Percentiles rank a stretch among this genome's conserved stretches.
Evolutionary conservation across 2,797 vertebrate genomes (phyloP).

Genomic region (Rhyacichthys aspro): DNA sequence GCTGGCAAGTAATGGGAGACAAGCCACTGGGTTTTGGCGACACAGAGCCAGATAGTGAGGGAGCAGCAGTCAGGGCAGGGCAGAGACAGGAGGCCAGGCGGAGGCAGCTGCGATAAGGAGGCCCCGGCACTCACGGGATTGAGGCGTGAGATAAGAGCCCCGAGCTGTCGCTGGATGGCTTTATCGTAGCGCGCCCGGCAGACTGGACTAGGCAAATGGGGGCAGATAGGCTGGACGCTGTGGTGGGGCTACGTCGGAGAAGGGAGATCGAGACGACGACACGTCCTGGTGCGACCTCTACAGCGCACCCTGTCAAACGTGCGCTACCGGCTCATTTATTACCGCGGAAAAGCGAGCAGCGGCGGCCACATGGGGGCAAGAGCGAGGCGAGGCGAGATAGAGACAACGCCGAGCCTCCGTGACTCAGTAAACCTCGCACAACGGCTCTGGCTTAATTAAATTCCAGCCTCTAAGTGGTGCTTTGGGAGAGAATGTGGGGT

Average conservation of each 20-base stretch:
- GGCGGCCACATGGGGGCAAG: conserved; percentile 26
- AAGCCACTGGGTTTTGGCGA: conserved; percentile 56
- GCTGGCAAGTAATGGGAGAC: conserved; percentile 39
- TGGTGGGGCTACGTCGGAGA: conserved; percentile 18
- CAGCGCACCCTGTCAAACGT: conserved; percentile 65
- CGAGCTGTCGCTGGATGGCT: conserved; percentile 74
- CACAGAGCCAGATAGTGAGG: conserved; percentile 53
- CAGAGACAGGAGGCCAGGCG: conserved; percentile 59
- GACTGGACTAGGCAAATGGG: conserved; percentile 36
- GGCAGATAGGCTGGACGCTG: conserved; percentile 24
- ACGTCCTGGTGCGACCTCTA: conserved; percentile 46
- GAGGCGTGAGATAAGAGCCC: conserved; percentile 75
- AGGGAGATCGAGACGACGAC: conserved; percentile 17
- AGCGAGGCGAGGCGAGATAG: conserved; percentile 33
- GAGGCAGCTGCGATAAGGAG: conserved; percentile 76
- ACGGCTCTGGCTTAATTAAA: conserved; percentile 74
- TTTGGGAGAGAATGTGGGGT: conserved; percentile 62
- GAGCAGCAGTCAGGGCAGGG: conserved; percentile 46
- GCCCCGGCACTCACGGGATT: conserved; percentile 68
- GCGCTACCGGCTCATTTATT: conserved; percentile 68
- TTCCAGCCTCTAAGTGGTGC: conserved; percentile 72
- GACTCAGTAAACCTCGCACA: conserved; percentile 63
- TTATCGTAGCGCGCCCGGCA: conserved; percentile 71
- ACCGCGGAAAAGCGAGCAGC: conserved; percentile 35
- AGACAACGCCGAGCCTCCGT: conserved; percentile 48